Evolutionary conservation across 2,797 vertebrate species (phyloP), one percentile per base, ranked within the genome.

Genomic region (Decapterus maruadsi): DNA sequence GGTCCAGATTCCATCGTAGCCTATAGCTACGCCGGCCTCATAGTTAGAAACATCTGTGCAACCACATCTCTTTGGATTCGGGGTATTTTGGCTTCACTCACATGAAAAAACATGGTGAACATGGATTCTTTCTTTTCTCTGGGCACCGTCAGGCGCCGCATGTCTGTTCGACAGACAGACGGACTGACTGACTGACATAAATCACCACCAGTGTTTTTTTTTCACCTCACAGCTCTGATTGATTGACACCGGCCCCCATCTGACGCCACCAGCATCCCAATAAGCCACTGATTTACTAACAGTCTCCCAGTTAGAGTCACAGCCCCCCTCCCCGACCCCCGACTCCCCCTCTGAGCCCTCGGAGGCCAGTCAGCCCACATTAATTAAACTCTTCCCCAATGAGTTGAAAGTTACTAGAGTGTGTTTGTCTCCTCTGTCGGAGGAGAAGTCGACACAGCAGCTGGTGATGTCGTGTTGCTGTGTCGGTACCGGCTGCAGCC

Each of bases 261-360:
- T 63, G 66, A 67, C 2, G 29, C 42, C 8, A 2, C 60, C 34
- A 26, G n/a, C 13, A 56, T 60, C 58, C 17, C 60, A 54, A 34
- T 26, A 29, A 70, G 69, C 75, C 72, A 57, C 71, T 75, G 72
- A 79, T 77, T 87, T 65, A 62, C 58, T 53, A 50, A 75, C 22
- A 72, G 71, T 61, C 73, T 51, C 57, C 57, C 68, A 55, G 59
- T 77, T 43, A 11, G 42, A 38, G 75, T 80, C 81, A 80, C 45
- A 80, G 50, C 26, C 26, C 26, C 26, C 26, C n/a, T 42, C 43
- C 72, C 46, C 31, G 31, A 5, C 31, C 31, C 31, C 31, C 31
- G 31, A 20, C n/a, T n/a, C 26, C 26, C 26, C 26, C 26, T 26
- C 26, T 26, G 26, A 26, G 40, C 26, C 66, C 65, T 17, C 40